Evolutionary conservation across 37 sponge, comb jelly and placozoan species (phyloP), one percentile per base, ranked within the genome.

Genomic region (Spongia lamella): DNA sequence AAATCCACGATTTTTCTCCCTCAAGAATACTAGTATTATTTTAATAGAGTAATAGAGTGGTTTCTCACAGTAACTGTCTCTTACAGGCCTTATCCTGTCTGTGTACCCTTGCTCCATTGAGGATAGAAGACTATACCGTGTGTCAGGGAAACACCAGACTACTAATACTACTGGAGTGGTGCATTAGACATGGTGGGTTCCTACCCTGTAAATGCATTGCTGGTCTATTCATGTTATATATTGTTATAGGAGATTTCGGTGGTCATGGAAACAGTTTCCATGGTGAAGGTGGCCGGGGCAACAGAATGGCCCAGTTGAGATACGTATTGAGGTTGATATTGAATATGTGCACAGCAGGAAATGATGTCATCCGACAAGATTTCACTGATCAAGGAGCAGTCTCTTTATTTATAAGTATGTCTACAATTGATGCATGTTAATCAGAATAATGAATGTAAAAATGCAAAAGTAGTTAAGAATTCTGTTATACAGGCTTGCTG

Each of bases 71-170:
- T n/a, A n/a, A n/a, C n/a, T n/a, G n/a, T n/a, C n/a, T n/a, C n/a
- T n/a, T 72, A 17, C 78, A 97, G 95, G 89, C 95, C 39, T 82
- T 98, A 50, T 94, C 96, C 7, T 86, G 84, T 58, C 66, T 98
- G 66, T 85, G 85, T 22, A 38, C 77, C 22, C 76, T 98, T 34
- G 83, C 84, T 27, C 96, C 93, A 1, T 74, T 75, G 30, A 72
- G 84, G 43, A 39, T 66, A 15, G 90, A 89, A 40, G 89, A 93
- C 65, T 98, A 94, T 84, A 92, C 89, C 75, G 70, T 68, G 21
- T 94, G 93, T 38, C 95, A 98, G 70, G 96, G 93, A 3, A 98
- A 84, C 79, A 90, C 99, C 11, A 75, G 99, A 52, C 68, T 98
- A 25, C 82, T 98, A 26, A 75, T 92, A 47, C 53, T 98, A 37